phyloP scores from a whole-genome alignment of 2,797 vertebrate genomes.

The Anabacerthia variegaticeps region DNA sequence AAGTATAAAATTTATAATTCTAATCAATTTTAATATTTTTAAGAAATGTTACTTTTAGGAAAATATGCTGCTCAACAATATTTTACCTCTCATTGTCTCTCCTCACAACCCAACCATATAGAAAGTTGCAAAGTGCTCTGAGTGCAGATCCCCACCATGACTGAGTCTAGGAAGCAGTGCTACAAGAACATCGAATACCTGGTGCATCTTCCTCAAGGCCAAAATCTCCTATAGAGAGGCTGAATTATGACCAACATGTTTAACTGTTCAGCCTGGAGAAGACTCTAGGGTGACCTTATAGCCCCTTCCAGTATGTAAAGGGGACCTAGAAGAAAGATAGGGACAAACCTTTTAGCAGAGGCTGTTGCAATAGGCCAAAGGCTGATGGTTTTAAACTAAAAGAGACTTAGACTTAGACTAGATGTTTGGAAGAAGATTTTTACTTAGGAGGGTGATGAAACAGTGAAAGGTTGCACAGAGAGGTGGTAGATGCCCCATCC shows the following conservation, averaged over 20 bases:
- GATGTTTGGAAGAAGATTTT: not conserved
- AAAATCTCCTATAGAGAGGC: not conserved
- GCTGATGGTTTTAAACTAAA: not conserved
- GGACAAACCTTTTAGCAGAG: not conserved
- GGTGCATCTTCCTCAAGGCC: not conserved
- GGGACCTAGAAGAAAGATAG: not conserved
- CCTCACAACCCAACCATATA: not conserved
- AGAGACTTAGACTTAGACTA: not conserved
- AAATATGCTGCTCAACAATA: not conserved
- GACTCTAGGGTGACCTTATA: not conserved
- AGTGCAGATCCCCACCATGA: not conserved
- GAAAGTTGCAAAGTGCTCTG: not conserved
- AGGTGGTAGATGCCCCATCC: not conserved
- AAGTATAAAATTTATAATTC: not conserved
- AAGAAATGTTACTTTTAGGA: conserved; percentile 18
- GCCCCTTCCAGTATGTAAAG: not conserved
- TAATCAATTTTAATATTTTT: not conserved
- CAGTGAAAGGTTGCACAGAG: not conserved
- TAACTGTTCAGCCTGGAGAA: not conserved
- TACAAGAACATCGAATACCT: not conserved
- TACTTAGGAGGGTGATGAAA: not conserved
- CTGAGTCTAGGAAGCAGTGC: not conserved
- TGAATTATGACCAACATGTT: not conserved
- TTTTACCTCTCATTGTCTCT: not conserved
- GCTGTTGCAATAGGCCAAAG: not conserved